Percentiles rank a stretch among this genome's conserved stretches.
phyloP scores from a whole-genome alignment of 2,113 vertebrate species.

The Thunnus thynnus region DNA sequence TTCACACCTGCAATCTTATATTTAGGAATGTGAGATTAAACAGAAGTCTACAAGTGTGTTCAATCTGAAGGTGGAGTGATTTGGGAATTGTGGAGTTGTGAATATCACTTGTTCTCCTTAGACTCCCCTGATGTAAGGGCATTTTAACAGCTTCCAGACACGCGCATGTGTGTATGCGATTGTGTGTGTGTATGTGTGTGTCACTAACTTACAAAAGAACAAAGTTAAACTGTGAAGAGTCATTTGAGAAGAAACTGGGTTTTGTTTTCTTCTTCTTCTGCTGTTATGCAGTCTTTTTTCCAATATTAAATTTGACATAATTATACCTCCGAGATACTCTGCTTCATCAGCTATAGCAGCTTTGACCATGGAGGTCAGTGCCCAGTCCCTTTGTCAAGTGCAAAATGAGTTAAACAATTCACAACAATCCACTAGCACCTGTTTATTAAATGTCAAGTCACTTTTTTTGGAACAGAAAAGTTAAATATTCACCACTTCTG shows the following conservation, averaged over 20 bases:
- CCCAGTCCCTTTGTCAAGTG: too few relatives aligned
- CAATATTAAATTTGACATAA: slow-evolving; percentile 63
- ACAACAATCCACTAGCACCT: background rate
- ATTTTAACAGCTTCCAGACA: slow-evolving; percentile 5
- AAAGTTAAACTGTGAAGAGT: background rate
- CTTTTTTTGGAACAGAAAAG: too few relatives aligned
- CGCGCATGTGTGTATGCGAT: background rate
- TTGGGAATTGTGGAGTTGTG: background rate
- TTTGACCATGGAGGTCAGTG: background rate
- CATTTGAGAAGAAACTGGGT: slow-evolving; percentile 5
- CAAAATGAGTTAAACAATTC: background rate
- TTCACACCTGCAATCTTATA: background rate
- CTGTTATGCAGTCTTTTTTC: background rate
- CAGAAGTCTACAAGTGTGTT: background rate
- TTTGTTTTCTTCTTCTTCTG: slow-evolving; percentile 35
- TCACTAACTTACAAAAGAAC: background rate
- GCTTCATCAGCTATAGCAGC: slow-evolving; percentile 52
- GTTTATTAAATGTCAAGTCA: background rate
- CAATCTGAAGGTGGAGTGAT: background rate
- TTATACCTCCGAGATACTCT: slow-evolving; percentile 62
- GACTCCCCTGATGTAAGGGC: background rate
- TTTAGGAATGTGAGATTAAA: background rate
- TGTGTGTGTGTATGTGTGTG: background rate
- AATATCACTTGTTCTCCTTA: background rate
- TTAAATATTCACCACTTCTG: too few relatives aligned